A percentile compares a stretch with the other conserved stretches of the same genome.
Evolutionary conservation across 2,797 vertebrate genomes (phyloP).

Genomic region (Scleropages formosus): DNA sequence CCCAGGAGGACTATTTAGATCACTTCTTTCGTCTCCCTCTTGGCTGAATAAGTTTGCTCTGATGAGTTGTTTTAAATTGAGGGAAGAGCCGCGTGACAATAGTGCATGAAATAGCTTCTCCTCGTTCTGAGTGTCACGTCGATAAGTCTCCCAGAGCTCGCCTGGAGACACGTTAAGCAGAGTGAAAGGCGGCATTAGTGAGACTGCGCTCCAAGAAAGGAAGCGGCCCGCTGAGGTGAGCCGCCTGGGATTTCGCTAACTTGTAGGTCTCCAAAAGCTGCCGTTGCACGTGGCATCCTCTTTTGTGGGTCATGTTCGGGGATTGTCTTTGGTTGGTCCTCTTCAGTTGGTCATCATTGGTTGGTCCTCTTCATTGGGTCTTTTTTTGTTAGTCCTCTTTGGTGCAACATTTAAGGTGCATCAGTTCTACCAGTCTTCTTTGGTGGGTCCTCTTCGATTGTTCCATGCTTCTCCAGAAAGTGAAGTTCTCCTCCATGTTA

Average conservation of each 20-base stretch:
- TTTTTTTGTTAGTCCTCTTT: too few species aligned
- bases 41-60: slow-evolving; percentile 38
- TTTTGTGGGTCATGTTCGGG: too few species aligned
- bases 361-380: too few species aligned
- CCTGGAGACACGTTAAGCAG: slow-evolving; percentile 50
- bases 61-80: slow-evolving; percentile 47
- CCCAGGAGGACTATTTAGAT: slow-evolving; percentile 53
- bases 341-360: too few species aligned
- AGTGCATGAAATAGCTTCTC: slow-evolving; percentile 59
- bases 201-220: slow-evolving; percentile 64
- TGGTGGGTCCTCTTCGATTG: too few species aligned
- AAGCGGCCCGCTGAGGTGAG: slow-evolving; percentile 53
- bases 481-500: too few species aligned
- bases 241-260: background rate
- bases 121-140: slow-evolving; percentile 58
- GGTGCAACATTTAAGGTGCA: too few species aligned
- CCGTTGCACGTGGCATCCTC: too few species aligned
- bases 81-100: slow-evolving; percentile 50
- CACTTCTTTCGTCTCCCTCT: slow-evolving; percentile 46
- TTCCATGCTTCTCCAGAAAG: too few species aligned
- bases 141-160: slow-evolving; percentile 53
- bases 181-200: slow-evolving; percentile 60
- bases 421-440: too few species aligned
- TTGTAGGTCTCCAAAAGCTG: background rate
- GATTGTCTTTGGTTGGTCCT: too few species aligned